phyloP scores from a whole-genome alignment of 2,888 invertebrate genomes.

The Diogma glabrata region DNA sequence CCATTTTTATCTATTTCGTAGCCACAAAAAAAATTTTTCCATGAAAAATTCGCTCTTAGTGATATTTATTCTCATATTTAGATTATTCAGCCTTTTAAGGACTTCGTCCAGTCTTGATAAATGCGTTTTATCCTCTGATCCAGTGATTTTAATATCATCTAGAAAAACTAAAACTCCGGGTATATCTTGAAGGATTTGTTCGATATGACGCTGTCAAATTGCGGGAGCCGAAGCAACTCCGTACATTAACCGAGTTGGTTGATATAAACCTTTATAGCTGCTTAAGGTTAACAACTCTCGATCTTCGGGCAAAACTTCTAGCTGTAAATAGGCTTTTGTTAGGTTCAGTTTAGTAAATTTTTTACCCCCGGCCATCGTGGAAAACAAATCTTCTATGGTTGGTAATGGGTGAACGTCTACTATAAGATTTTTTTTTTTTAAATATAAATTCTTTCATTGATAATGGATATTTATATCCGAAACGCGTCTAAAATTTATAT shows the following conservation, averaged over 20 bases:
- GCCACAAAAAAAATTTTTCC: slow-evolving; percentile 20
- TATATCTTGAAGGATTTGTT: too few species aligned
- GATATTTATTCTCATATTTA: too few species aligned
- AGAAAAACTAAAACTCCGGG: too few species aligned
- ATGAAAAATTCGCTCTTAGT: too few species aligned
- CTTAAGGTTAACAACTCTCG: slow-evolving; percentile 25
- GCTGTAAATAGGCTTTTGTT: slow-evolving; percentile 27
- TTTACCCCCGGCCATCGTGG: slow-evolving; percentile 2
- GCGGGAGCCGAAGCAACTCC: too few species aligned
- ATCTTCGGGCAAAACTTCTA: slow-evolving; percentile 26
- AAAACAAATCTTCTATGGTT: slow-evolving; percentile 22
- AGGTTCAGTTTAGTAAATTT: slow-evolving; percentile 26
- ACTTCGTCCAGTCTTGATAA: not conserved
- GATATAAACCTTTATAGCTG: slow-evolving; percentile 27
- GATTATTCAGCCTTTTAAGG: too few species aligned
- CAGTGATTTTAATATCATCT: not conserved
- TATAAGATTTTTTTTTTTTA: too few species aligned
- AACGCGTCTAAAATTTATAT: too few species aligned
- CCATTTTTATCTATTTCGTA: slow-evolving; percentile 25
- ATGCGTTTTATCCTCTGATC: not conserved
- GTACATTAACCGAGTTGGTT: slow-evolving; percentile 25
- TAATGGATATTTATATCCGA: too few species aligned
- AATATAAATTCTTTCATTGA: too few species aligned
- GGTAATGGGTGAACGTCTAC: slow-evolving; percentile 24
- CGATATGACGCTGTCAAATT: too few species aligned